phyloP scores from a whole-genome alignment of 2,888 invertebrate species.

The Tipula lateralis region DNA sequence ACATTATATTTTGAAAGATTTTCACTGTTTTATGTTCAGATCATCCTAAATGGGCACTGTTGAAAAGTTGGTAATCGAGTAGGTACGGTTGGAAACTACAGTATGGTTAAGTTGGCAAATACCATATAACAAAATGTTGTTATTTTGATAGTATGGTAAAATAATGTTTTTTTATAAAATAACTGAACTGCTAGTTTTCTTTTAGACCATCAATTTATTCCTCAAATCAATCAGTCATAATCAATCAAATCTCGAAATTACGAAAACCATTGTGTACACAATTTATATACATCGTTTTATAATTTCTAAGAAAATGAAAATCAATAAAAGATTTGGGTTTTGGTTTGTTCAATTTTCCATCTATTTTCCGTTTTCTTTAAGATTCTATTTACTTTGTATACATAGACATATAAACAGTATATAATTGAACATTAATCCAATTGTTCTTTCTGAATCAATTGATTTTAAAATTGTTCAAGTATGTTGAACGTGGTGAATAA shows the following conservation, averaged over 20 bases:
- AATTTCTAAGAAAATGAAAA: not conserved
- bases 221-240: not conserved
- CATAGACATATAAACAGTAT: not conserved
- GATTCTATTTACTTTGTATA: not conserved
- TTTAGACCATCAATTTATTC: not conserved
- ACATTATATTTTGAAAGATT: no score
- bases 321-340: not conserved
- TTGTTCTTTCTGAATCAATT: not conserved
- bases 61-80: no score
- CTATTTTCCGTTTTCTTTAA: not conserved
- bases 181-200: not conserved
- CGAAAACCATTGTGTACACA: not conserved
- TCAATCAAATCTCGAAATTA: not conserved
- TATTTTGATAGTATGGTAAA: no score
- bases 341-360: not conserved
- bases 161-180: no score
- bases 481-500: not conserved
- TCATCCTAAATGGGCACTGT: no score
- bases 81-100: no score
- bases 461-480: not conserved
- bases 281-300: not conserved
- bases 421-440: not conserved
- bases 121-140: no score
- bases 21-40: no score
- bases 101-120: no score